These are phyloP conservation scores for Hemicordylus capensis DNA, from an alignment of 2,113 vertebrate species.

Conservation along the genomic window DNA sequence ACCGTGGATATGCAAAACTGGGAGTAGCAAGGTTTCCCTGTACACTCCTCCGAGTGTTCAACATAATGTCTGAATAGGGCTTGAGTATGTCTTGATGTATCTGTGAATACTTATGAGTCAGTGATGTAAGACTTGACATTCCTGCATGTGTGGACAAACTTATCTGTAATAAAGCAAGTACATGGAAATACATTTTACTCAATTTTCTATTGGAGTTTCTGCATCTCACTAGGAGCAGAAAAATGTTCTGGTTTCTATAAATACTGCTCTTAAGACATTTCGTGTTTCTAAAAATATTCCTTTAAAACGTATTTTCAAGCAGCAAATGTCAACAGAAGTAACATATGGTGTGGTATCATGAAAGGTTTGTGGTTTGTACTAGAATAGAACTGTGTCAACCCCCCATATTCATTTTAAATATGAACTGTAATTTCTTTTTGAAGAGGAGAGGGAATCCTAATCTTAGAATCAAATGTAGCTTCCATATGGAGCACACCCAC, in stretches of 20 bases:
- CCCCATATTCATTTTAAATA: background rate
- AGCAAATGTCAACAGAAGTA: background rate
- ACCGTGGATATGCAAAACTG: too few species aligned
- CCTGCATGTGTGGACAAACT: background rate
- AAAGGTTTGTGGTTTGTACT: conserved; percentile 24
- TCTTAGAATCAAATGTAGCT: conserved; percentile 55
- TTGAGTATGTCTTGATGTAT: too few species aligned
- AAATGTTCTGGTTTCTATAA: background rate
- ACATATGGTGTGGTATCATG: background rate
- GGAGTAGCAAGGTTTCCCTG: too few species aligned
- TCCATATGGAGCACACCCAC: conserved; percentile 35
- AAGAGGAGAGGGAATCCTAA: conserved; percentile 31
- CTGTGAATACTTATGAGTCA: background rate
- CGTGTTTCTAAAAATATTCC: background rate
- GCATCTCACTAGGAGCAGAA: background rate
- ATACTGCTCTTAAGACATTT: background rate
- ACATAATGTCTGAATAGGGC: too few species aligned
- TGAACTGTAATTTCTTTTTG: conserved; percentile 40
- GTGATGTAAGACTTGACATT: background rate
- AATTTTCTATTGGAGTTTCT: background rate
- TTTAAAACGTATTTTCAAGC: background rate
- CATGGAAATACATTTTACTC: background rate
- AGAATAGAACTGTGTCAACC: conserved; percentile 2
- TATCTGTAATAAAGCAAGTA: background rate
- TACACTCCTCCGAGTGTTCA: too few species aligned